Conservation (phyloP, 1,140 invertebrate genomes). For the Drosophila navojoa region DNA sequence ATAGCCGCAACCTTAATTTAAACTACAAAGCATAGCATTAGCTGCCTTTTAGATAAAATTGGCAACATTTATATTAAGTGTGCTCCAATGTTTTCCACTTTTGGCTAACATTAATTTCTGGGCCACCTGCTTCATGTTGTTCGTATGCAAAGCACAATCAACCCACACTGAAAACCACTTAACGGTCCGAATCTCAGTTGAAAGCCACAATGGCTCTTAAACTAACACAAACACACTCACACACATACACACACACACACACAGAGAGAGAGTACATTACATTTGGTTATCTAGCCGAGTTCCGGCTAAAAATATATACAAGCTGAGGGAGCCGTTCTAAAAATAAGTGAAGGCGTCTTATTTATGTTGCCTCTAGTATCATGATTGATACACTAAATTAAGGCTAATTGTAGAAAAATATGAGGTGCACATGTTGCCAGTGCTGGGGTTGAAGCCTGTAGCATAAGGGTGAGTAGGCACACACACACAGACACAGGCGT, state of each 20-base stretch:
- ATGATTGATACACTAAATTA: constrained; percentile 77
- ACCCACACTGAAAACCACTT: constrained; percentile 24
- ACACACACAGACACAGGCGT: background rate
- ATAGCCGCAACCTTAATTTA: too few species aligned
- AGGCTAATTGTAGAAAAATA: constrained; percentile 80
- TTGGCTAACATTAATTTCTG: constrained; percentile 63
- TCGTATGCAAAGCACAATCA: constrained; percentile 65
- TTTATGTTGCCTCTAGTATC: constrained; percentile 44
- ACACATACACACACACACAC: constrained; percentile 10
- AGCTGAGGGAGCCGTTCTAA: constrained; percentile 19
- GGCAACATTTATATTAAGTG: constrained; percentile 67
- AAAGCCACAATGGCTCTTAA: constrained; percentile 39
- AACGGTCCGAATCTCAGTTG: constrained; percentile 43
- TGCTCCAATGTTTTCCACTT: constrained; percentile 60
- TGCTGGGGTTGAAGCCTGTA: constrained; percentile 45
- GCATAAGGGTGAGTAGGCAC: constrained; percentile 20
- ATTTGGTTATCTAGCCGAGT: constrained; percentile 25
- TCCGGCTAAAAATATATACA: constrained; percentile 60
- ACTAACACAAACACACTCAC: constrained; percentile 38
- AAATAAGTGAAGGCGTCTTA: constrained; percentile 36
- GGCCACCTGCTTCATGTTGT: constrained; percentile 37
- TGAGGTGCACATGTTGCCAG: constrained; percentile 70
- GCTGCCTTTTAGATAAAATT: constrained; percentile 47
- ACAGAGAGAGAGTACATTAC: background rate
- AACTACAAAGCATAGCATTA: constrained; percentile 12